Evolutionary conservation across 2,888 invertebrate species (phyloP).

Genomic region (Orthosia cruda): DNA sequence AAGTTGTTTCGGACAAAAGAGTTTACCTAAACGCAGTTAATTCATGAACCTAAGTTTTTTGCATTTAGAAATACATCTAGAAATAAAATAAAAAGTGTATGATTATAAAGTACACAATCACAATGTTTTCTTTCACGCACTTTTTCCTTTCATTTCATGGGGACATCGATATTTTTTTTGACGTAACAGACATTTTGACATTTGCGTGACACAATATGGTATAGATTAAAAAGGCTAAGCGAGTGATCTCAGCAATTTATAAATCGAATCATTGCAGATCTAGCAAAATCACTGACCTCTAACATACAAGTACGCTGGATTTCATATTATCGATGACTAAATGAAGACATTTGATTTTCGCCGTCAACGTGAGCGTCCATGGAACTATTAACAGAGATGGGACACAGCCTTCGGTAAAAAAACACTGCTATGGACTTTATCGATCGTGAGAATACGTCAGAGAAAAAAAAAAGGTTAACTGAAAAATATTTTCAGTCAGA

Average conservation of each 20-base stretch:
- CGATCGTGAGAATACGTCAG: no score
- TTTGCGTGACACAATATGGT: conserved; percentile 11
- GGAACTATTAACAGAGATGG: no score
- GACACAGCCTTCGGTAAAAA: no score
- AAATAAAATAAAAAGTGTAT: conserved; percentile 3
- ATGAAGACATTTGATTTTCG: no score
- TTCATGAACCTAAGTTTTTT: conserved; percentile 5
- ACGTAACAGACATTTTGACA: conserved; percentile 37
- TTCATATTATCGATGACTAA: no score
- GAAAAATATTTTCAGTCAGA: no score
- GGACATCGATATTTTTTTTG: conserved; percentile 51
- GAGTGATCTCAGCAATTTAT: background rate
- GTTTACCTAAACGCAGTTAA: conserved; percentile 23
- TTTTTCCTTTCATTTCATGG: conserved; percentile 38
- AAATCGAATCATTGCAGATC: background rate
- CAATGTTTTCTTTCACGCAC: conserved; percentile 53
- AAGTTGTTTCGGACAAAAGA: background rate
- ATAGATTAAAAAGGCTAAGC: conserved; percentile 9
- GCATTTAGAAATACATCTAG: conserved; percentile 6
- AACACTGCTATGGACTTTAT: no score
- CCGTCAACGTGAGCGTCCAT: no score
- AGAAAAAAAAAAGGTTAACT: no score
- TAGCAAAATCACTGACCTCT: no score
- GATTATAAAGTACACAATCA: conserved; percentile 39
- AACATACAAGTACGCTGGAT: no score